These are phyloP conservation scores for Entomobrya proxima DNA, from an alignment of 2,888 invertebrate species.

Conservation along the genomic window DNA sequence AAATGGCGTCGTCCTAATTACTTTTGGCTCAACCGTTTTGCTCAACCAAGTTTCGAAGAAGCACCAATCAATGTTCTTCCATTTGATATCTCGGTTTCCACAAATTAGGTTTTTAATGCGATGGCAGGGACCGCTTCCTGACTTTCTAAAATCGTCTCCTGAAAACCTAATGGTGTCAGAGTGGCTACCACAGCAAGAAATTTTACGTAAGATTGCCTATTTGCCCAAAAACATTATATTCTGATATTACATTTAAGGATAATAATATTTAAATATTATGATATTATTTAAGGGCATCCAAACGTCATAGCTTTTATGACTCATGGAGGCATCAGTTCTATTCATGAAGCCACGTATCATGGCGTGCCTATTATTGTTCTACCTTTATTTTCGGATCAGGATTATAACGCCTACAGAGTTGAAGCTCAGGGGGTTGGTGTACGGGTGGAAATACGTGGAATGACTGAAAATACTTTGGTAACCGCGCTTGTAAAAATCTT, in stretches of 20 bases:
- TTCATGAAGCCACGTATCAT: constrained; percentile 73
- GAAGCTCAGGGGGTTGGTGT: constrained; percentile 73
- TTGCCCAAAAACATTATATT: background rate
- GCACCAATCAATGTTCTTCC: constrained; percentile 70
- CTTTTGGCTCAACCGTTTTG: constrained; percentile 73
- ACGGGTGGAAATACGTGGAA: constrained; percentile 66
- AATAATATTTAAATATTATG: background rate
- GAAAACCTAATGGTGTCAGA: constrained; percentile 69
- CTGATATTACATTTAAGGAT: background rate
- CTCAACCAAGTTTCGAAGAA: constrained; percentile 63
- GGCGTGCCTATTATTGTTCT: constrained; percentile 71
- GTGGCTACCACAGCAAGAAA: constrained; percentile 74
- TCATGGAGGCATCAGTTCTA: constrained; percentile 72
- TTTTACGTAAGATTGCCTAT: constrained; percentile 63
- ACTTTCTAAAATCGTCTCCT: constrained; percentile 50
- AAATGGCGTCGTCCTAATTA: constrained; percentile 72
- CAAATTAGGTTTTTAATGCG: constrained; percentile 72
- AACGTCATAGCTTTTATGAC: constrained; percentile 71
- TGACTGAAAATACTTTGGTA: constrained; percentile 63
- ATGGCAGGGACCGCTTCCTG: constrained; percentile 72
- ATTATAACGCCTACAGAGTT: constrained; percentile 72
- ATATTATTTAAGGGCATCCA: constrained; percentile 59
- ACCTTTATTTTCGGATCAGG: constrained; percentile 73
- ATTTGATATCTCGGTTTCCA: constrained; percentile 68
- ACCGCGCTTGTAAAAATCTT: constrained; percentile 63